Conservation (phyloP, 2,113 vertebrate species). For the Ammodytes marinus region DNA sequence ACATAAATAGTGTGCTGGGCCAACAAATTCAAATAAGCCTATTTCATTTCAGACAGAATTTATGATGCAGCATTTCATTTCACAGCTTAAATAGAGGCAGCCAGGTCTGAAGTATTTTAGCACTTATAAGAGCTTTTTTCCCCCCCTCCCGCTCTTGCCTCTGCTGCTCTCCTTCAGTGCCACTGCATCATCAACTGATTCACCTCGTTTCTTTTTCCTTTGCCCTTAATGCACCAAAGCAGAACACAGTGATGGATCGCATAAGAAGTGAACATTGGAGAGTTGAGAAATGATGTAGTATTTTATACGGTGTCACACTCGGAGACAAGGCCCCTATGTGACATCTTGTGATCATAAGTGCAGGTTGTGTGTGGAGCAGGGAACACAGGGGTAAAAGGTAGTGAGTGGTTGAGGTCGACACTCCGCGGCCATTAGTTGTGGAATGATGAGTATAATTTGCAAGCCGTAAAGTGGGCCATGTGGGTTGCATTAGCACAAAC, state of each 20-base stretch:
- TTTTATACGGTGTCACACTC: constrained; percentile 36
- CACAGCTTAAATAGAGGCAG: constrained; percentile 21
- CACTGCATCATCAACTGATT: constrained; percentile 55
- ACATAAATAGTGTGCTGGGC: constrained; percentile 46
- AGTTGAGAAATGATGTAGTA: constrained; percentile 41
- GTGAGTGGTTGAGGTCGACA: background rate
- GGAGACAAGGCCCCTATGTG: constrained; percentile 36
- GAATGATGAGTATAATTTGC: constrained; percentile 51
- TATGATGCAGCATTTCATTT: constrained; percentile 56
- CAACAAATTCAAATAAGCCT: constrained; percentile 55
- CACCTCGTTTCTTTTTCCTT: constrained; percentile 30
- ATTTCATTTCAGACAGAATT: constrained; percentile 62
- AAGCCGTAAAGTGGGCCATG: constrained; percentile 11
- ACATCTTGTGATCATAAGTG: constrained; percentile 37
- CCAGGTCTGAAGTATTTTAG: constrained; percentile 49
- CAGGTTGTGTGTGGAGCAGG: background rate
- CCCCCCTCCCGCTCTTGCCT: background rate
- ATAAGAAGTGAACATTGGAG: constrained; percentile 12
- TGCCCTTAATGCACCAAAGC: constrained; percentile 48
- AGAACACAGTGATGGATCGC: constrained; percentile 42
- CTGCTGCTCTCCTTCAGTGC: constrained; percentile 32
- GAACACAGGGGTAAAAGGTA: background rate
- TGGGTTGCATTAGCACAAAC: constrained; percentile 26
- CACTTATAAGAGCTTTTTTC: constrained; percentile 16
- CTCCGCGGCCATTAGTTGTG: constrained; percentile 28